Evolutionary conservation across 2,888 invertebrate species (phyloP).

Genomic region (Drosophila suboccidentalis): DNA sequence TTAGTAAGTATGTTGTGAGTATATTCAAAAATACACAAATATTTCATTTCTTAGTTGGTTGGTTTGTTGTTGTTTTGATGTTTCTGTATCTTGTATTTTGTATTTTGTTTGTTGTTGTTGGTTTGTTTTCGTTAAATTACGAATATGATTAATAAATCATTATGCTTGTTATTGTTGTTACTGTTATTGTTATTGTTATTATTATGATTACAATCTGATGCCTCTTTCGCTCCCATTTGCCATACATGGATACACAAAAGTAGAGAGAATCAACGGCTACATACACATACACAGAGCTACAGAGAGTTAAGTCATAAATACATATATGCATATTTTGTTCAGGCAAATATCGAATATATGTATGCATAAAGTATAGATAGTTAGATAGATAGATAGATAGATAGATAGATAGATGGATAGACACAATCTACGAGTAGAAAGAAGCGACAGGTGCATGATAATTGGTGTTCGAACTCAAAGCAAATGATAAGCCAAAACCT

Average conservation of each 20-base stretch:
- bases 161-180: slow-evolving; percentile 45
- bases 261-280: slow-evolving; percentile 50
- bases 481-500: slow-evolving; percentile 44
- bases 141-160: slow-evolving; percentile 42
- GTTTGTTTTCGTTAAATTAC: slow-evolving; percentile 31
- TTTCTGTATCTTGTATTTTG: slow-evolving; percentile 4
- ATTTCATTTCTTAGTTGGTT: slow-evolving; percentile 6
- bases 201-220: slow-evolving; percentile 82
- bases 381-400: slow-evolving; percentile 1
- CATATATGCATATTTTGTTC: slow-evolving; percentile 8
- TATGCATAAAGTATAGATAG: slow-evolving; percentile 4
- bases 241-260: slow-evolving; percentile 80
- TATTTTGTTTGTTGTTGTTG: slow-evolving; percentile 13
- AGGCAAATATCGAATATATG: slow-evolving; percentile 12
- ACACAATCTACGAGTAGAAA: slow-evolving; percentile 11
- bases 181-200: slow-evolving; percentile 55
- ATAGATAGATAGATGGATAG: slow-evolving; percentile 4
- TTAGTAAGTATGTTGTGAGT: slow-evolving; percentile 2
- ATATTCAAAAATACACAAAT: slow-evolving; percentile 4
- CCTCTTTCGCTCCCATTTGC: slow-evolving; percentile 85
- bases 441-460: slow-evolving; percentile 48
- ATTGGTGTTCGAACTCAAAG: slow-evolving; percentile 32
- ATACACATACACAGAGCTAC: slow-evolving; percentile 39
- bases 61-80: slow-evolving; percentile 3
- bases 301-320: slow-evolving; percentile 23